Evolutionary conservation across 1,140 invertebrate species (phyloP), one percentile per base, ranked within the genome.

Genomic region (Brachionus paranguensis): DNA sequence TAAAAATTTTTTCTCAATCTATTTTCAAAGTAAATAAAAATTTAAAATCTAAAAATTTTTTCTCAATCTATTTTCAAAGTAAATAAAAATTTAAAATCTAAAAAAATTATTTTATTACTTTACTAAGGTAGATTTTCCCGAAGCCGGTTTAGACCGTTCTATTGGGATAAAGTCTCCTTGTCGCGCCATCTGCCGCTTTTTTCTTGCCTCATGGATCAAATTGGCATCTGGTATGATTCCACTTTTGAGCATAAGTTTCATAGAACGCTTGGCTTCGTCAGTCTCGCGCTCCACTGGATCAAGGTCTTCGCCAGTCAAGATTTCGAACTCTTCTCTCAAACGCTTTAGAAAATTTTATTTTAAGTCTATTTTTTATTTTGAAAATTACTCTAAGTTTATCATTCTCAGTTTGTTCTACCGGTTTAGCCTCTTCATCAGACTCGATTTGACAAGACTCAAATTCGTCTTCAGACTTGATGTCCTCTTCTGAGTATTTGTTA

Each of bases 141-240:
- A n/a, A 24, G 60, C 85, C 85, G 41, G 55, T 84, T 43, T 85
- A 86, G 45, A 88, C 87, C 3, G 88, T 87, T 76, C 95, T 93
- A 87, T 85, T 29, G 94, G 93, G 87, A 96, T 92, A 88, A 92
- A 94, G 87, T 95, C 85, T 72, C 60, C 81, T 68, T 68, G 81
- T 87, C 93, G 88, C 20, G 93, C 95, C 91, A 94, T 92, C 90
- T 97, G 95, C 86, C 96, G 91, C 85, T 94, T 92, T 90, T 97
- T 98, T 86, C 96, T 92, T 24, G 95, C 95, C 84, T 95, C 94
- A 90, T 98, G 96, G 88, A 98, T 98, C 91, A 96, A 94, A 50
- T 95, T 95, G 10, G 96, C 95, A 92, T 98, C 95, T 20, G 96
- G 96, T 87, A 98, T 98, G 86, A 93, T 93, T 68, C 96, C 96